Evolutionary conservation across 2,888 invertebrate species (phyloP).

Genomic region (Eilema depressum): DNA sequence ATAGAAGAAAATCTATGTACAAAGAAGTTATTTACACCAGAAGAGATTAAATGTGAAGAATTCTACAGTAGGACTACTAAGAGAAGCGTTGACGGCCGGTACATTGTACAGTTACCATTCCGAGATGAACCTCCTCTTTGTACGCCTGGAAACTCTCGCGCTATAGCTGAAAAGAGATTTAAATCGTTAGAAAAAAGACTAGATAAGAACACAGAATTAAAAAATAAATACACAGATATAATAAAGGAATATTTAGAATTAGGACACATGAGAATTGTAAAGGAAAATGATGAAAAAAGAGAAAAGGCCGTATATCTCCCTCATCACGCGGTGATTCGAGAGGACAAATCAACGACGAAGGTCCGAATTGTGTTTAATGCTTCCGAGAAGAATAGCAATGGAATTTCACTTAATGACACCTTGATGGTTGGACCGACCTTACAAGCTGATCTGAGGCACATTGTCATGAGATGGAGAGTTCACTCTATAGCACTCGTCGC

Average conservation of each 20-base stretch:
- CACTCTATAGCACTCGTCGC: background rate
- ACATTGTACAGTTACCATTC: no score
- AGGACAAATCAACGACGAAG: background rate
- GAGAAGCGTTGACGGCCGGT: no score
- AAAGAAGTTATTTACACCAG: no score
- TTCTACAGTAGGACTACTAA: no score
- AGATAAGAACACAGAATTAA: slow-evolving; percentile 9
- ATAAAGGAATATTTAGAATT: slow-evolving; percentile 16
- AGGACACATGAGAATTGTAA: slow-evolving; percentile 11
- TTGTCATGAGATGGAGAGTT: background rate
- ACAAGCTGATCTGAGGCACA: slow-evolving; percentile 9
- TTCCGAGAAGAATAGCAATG: background rate
- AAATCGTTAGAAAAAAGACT: slow-evolving; percentile 15
- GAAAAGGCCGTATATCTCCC: background rate
- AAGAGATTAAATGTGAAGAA: no score
- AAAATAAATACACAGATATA: background rate
- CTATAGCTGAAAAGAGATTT: slow-evolving; percentile 17
- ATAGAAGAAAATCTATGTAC: no score
- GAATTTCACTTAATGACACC: no score
- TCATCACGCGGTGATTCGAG: background rate
- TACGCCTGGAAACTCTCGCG: background rate
- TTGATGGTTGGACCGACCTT: background rate
- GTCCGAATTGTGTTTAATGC: background rate
- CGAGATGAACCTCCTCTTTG: slow-evolving; percentile 16
- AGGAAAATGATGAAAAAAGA: background rate